Evolutionary conservation across 2,888 invertebrate species (phyloP).

Genomic region (Eulithis prunata): DNA sequence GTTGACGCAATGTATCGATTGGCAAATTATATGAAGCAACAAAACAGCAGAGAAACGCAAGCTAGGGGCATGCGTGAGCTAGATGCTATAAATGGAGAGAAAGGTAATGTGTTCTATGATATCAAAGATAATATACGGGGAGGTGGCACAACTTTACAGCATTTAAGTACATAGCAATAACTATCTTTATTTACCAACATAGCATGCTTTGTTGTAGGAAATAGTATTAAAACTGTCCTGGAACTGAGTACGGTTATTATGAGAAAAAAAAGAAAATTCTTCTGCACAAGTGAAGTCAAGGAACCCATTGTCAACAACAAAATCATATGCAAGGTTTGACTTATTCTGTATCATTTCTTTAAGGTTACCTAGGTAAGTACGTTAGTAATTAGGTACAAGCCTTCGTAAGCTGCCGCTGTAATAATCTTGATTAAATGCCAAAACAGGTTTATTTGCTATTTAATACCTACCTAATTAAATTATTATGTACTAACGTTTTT

Average conservation of each 20-base stretch:
- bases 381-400: too few relatives aligned
- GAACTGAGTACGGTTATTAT: conserved; percentile 77
- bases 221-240: conserved; percentile 77
- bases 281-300: conserved; percentile 79
- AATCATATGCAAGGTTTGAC: conserved; percentile 73
- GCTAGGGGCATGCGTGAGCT: conserved; percentile 77
- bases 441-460: too few relatives aligned
- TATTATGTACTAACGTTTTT: neutral
- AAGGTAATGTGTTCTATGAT: conserved; percentile 50
- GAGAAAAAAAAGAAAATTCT: conserved; percentile 78
- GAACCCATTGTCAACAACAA: conserved; percentile 80
- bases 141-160: too few relatives aligned
- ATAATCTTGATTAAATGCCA: too few relatives aligned
- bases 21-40: conserved; percentile 74
- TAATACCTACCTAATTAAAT: too few relatives aligned
- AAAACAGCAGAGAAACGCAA: conserved; percentile 76
- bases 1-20: conserved; percentile 75
- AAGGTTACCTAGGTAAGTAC: too few relatives aligned
- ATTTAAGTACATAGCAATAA: too few relatives aligned
- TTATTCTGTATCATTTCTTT: neutral
- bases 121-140: too few relatives aligned
- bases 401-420: too few relatives aligned
- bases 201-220: conserved; percentile 53
- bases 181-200: too few relatives aligned
- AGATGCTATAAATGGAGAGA: conserved; percentile 78